phyloP scores from a whole-genome alignment of 2,888 invertebrate genomes.

The Colletes collaris region DNA sequence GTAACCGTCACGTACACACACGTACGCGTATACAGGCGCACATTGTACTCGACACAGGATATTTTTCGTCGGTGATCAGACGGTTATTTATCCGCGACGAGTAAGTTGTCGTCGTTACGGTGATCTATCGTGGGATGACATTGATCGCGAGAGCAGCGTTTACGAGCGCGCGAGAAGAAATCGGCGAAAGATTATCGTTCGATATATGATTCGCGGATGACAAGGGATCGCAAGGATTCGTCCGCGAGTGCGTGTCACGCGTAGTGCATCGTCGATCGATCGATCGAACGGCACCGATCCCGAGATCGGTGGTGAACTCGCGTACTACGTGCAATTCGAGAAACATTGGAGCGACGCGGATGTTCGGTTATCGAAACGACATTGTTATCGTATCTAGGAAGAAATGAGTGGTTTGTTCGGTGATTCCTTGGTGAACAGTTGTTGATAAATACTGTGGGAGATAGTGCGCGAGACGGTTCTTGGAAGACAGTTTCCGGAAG shows the following conservation, averaged over 20 bases:
- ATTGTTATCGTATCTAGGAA: not conserved
- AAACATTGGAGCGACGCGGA: not conserved
- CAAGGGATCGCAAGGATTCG: not conserved
- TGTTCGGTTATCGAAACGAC: too few relatives aligned
- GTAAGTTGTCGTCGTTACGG: not conserved
- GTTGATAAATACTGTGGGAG: not conserved
- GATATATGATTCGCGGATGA: not conserved
- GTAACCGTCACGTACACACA: constrained; percentile 14
- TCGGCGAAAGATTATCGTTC: too few relatives aligned
- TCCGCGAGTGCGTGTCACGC: constrained; percentile 8
- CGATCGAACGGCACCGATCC: not conserved
- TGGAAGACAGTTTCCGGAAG: not conserved
- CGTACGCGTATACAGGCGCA: constrained; percentile 43
- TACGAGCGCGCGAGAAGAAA: not conserved
- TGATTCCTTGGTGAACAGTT: not conserved
- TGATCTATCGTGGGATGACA: not conserved
- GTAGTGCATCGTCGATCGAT: not conserved
- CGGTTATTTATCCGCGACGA: not conserved
- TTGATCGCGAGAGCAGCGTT: not conserved
- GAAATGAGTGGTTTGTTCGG: not conserved
- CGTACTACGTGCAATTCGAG: not conserved
- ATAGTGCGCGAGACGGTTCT: not conserved
- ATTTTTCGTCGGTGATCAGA: not conserved
- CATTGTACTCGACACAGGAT: not conserved
- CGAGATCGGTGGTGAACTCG: not conserved